Evolutionary conservation across 2,888 invertebrate genomes (phyloP), one percentile per base, ranked within the genome.

Genomic region (Chalcis sispes): DNA sequence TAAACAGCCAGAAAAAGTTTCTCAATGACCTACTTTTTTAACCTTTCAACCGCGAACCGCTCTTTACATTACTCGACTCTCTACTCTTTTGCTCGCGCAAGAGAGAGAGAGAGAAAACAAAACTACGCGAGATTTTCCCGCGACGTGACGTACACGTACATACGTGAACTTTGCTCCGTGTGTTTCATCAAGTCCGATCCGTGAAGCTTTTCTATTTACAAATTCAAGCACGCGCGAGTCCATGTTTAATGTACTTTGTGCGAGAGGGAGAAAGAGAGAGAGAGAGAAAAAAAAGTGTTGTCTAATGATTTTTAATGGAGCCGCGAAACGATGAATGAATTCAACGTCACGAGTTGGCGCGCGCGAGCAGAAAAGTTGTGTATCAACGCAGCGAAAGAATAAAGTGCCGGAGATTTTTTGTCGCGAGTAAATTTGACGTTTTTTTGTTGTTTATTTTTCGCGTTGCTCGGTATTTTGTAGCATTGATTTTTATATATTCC

Each of bases 11-110:
- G 70, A 54, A 67, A 67, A 65, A 73, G 70, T 77, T 77, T 77
- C 59, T 73, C 65, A 27, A 65, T 77, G 73, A 77, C 73, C 77
- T 52, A 77, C 72, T 77, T 71, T 75, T 48, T 58, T 69, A 56
- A 75, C 75, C 75, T 75, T 70, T 75, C 69, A 69, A 75, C 74
- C 69, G 62, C 46, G 54, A 62, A 27, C 29, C 18, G n/a, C n/a
- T n/a, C n/a, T n/a, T n/a, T n/a, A n/a, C n/a, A n/a, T n/a, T n/a
- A n/a, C n/a, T n/a, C n/a, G n/a, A n/a, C n/a, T n/a, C n/a, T n/a
- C n/a, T n/a, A n/a, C n/a, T n/a, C n/a, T n/a, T n/a, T n/a, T n/a
- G n/a, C n/a, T n/a, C n/a, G n/a, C 27, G 61, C n/a, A 8, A 42
- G 67, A 27, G 48, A 70, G 71, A 52, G 61, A n/a, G n/a, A n/a